Evolutionary conservation across 2,797 vertebrate genomes (phyloP).

Genomic region (Pseudochromis fuscus): DNA sequence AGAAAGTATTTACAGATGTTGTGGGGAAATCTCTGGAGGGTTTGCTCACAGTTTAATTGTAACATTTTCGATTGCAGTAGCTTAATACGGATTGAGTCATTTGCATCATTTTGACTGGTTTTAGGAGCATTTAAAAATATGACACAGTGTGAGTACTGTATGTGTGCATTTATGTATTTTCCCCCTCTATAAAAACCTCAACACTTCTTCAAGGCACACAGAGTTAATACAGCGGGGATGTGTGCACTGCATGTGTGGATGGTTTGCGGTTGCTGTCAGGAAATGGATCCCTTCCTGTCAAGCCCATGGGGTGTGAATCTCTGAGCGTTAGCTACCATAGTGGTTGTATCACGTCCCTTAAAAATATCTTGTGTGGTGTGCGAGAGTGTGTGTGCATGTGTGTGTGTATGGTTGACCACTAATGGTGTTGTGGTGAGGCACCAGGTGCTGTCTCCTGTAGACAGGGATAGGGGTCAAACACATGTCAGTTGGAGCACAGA

Average conservation of each 20-base stretch:
- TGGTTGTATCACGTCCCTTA: conserved; percentile 62
- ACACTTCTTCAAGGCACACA: conserved; percentile 18
- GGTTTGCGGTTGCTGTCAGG: conserved; percentile 83
- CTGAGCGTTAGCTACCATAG: conserved; percentile 60
- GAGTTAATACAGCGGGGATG: conserved; percentile 28
- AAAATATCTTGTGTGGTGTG: conserved; percentile 69
- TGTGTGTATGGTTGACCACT: conserved; percentile 70
- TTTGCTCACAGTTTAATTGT: conserved; percentile 58
- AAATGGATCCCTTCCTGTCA: conserved; percentile 86
- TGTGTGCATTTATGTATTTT: conserved; percentile 18
- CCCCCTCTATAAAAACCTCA: conserved; percentile 2
- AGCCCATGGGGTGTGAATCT: conserved; percentile 77
- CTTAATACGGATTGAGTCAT: conserved; percentile 40
- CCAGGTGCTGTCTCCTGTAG: conserved; percentile 78
- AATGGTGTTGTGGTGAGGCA: conserved; percentile 73
- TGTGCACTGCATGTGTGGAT: conserved; percentile 57
- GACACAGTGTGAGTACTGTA: conserved; percentile 1
- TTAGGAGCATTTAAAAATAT: conserved; percentile 18
- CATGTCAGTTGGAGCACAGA: conserved; percentile 59
- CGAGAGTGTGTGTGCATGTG: conserved; percentile 25
- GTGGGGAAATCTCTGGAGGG: conserved; percentile 38
- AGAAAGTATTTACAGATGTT: conserved; percentile 77
- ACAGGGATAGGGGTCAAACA: conserved; percentile 74
- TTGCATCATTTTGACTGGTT: conserved; percentile 21
- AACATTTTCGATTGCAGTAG: conserved; percentile 42